Base-by-base conservation (phyloP, 1,140 invertebrate species). In the Bombyx mandarina region DNA sequence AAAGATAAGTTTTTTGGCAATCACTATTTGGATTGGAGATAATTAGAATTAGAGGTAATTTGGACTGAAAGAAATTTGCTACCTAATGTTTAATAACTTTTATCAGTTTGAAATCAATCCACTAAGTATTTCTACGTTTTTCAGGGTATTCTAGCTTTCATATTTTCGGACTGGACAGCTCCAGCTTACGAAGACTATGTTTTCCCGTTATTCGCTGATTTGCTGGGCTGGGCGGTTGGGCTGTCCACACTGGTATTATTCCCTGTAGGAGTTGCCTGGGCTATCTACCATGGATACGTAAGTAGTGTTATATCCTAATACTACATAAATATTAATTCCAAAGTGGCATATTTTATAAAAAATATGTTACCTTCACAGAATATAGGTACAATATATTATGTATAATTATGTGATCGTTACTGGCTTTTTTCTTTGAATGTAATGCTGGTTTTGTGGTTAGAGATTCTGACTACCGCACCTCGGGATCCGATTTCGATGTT, bases 181-280 rank as follows among this genome's bases (percentile, higher is more conserved):
- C 90, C 91, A 0, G 65, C 63, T 0, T 92, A 91, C 62, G 93
- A 91, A 49, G 76, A 85, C 48, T 92, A 91, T 66, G 67, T 81
- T 12, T 95, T 94, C 77, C 93, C 94, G 0, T 35, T 65, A 6
- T 93, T 92, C 89, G 92, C 91, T 6, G 90, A 93, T 60, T 69
- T 83, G 3, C 70, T 94, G n/a, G 93, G 94, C 7, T 93, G 93
- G 90, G 58, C 90, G 8, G 91, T 94, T 46, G 92, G 93, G 1
- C 46, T 90, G n/a, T 86, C 89, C 8, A 94, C 93, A 3, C 82
- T 94, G 1, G 62, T 89, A 0, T 88, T 92, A 1, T 89, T 95
- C 63, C 91, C 93, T 0, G 67, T 91, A 2, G 89, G 91, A 26
- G 85, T 92, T 5, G 65, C 86, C 7, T 88, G 88, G 71, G 84